Percentiles rank a stretch among this genome's conserved stretches.
phyloP scores from a whole-genome alignment of 37 sponge, comb jelly and placozoan species.

The Chondrosia reniformis region DNA sequence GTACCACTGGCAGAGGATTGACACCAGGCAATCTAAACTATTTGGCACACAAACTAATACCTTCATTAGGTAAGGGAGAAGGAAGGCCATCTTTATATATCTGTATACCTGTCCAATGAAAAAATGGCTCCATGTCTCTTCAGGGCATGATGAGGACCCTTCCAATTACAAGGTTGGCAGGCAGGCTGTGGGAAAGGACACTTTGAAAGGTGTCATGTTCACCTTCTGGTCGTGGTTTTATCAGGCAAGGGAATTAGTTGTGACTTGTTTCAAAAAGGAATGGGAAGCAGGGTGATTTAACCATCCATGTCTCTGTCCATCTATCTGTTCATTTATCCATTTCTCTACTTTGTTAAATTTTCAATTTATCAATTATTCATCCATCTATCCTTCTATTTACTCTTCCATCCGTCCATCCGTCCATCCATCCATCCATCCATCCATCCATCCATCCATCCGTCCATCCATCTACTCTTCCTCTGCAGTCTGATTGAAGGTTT shows the following conservation, averaged over 20 bases:
- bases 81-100: conserved; percentile 3
- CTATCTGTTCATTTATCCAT: too few relatives aligned
- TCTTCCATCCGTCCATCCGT: too few relatives aligned
- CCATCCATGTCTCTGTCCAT: too few relatives aligned
- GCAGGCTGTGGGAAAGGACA: conserved; percentile 52
- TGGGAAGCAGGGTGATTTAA: conserved; percentile 81
- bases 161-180: conserved; percentile 26
- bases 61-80: conserved; percentile 32
- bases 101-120: conserved; percentile 20
- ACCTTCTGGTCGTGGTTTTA: conserved; percentile 99
- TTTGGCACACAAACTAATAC: conserved; percentile 65
- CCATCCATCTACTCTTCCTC: neutral
- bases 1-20: conserved; percentile 71
- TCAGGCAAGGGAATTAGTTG: conserved; percentile 83
- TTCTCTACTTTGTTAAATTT: too few relatives aligned
- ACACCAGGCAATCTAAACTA: conserved; percentile 73
- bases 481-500: conserved; percentile 85
- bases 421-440: too few relatives aligned
- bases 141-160: conserved; percentile 54
- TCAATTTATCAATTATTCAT: too few relatives aligned
- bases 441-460: neutral
- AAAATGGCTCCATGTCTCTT: neutral
- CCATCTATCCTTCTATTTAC: too few relatives aligned
- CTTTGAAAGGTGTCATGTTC: conserved; percentile 54
- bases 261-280: conserved; percentile 74